A percentile compares a stretch with the other conserved stretches of the same genome.
phyloP scores from a whole-genome alignment of 2,888 invertebrate genomes.

The Liodrosophila aerea region DNA sequence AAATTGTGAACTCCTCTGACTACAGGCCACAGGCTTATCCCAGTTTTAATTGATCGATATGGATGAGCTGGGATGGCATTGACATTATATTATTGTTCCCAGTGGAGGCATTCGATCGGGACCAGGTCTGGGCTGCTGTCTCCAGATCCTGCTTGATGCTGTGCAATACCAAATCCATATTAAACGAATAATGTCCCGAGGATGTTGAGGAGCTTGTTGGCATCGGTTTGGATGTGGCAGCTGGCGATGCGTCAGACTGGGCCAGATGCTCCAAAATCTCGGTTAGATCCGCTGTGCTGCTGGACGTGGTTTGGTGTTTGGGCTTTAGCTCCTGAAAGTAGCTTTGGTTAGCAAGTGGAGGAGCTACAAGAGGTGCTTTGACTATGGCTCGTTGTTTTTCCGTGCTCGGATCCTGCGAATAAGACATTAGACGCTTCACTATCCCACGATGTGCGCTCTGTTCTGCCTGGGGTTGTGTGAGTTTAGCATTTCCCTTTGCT shows the following conservation, averaged over 20 bases:
- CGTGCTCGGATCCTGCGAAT: slow-evolving; percentile 44
- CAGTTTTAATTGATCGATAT: slow-evolving; percentile 62
- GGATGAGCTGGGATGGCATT: slow-evolving; percentile 25
- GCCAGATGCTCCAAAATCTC: slow-evolving; percentile 68
- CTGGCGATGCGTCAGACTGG: slow-evolving; percentile 41
- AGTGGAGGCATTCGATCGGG: slow-evolving; percentile 48
- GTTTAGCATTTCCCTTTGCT: slow-evolving; percentile 49
- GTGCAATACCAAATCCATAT: slow-evolving; percentile 60
- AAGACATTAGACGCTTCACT: slow-evolving; percentile 73
- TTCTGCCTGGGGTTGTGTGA: slow-evolving; percentile 42
- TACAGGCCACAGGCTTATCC: slow-evolving; percentile 70
- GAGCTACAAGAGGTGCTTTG: slow-evolving; percentile 24
- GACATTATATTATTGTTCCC: slow-evolving; percentile 17
- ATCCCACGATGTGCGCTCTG: slow-evolving; percentile 71
- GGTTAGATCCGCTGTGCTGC: slow-evolving; percentile 68
- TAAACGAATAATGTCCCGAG: slow-evolving; percentile 15
- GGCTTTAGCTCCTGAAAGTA: no score
- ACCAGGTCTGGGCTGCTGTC: slow-evolving; percentile 68
- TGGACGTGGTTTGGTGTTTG: no score
- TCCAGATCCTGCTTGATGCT: slow-evolving; percentile 69
- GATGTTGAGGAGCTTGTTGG: no score
- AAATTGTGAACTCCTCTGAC: neutral
- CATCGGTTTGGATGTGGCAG: slow-evolving; percentile 3
- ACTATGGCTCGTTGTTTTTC: slow-evolving; percentile 1
- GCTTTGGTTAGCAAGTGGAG: no score